phyloP scores from a whole-genome alignment of 1,140 invertebrate genomes.

The Nephila pilipes region DNA sequence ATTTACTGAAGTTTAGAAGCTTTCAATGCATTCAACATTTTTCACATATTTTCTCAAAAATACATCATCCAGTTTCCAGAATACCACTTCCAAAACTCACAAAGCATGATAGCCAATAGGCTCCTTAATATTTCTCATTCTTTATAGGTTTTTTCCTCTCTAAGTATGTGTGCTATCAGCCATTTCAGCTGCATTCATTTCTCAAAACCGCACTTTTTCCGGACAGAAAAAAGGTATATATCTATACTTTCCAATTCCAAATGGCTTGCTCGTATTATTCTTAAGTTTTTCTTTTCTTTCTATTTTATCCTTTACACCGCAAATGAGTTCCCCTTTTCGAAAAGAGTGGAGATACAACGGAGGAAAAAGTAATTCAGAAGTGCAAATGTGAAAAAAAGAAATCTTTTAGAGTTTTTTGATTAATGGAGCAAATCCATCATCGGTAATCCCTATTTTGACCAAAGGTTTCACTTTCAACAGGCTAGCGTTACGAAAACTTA shows the following conservation, averaged over 20 bases:
- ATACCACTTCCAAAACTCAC: background rate
- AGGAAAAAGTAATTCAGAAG: background rate
- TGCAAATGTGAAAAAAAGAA: conserved; percentile 9
- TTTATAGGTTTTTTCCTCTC: background rate
- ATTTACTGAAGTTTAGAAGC: too few relatives aligned
- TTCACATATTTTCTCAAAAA: too few relatives aligned
- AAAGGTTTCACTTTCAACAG: conserved; percentile 28
- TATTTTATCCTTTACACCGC: conserved; percentile 1
- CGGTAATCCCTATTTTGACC: conserved; percentile 51
- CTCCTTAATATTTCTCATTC: background rate
- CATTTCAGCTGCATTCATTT: conserved; percentile 4
- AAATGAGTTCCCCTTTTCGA: conserved; percentile 24
- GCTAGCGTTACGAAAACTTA: background rate
- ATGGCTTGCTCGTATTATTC: background rate
- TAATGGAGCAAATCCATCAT: conserved; percentile 58
- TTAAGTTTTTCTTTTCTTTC: background rate
- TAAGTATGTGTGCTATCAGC: background rate
- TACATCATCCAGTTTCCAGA: background rate
- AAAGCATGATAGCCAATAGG: background rate
- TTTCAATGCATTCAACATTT: too few relatives aligned
- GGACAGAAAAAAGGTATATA: background rate
- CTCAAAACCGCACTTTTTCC: background rate
- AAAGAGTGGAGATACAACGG: background rate
- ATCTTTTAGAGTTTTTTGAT: conserved; percentile 55
- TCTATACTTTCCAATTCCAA: conserved; percentile 4